Evolutionary conservation across 2,797 vertebrate genomes (phyloP).

Genomic region (Gymnopithys bicolor): DNA sequence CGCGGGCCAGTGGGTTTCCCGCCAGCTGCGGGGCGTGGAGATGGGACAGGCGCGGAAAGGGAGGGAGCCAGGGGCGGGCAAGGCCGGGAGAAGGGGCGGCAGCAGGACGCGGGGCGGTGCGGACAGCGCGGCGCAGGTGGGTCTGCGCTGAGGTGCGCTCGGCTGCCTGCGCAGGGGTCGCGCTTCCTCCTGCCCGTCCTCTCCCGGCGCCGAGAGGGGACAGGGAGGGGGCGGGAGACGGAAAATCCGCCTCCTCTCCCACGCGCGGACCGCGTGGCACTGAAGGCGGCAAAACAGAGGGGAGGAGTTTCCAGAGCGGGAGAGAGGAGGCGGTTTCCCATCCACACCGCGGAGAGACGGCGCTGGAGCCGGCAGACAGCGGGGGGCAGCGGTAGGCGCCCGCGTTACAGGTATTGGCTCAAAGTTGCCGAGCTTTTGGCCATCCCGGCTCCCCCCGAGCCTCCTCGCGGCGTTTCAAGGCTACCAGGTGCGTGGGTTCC

Average conservation of each 20-base stretch:
- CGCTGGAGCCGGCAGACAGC: not conserved
- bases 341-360: not conserved
- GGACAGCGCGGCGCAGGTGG: not conserved
- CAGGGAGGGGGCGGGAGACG: not conserved
- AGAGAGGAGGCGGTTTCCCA: not conserved
- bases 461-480: not conserved
- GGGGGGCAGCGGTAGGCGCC: not conserved
- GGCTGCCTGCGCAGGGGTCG: not conserved
- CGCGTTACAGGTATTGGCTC: not conserved
- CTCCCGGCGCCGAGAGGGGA: too few species aligned
- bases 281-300: not conserved
- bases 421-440: not conserved
- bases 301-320: not conserved
- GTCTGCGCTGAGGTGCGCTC: not conserved
- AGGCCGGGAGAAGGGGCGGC: accelerated
- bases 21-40: not conserved
- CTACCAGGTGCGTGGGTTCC: not conserved
- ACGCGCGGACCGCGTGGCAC: not conserved
- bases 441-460: not conserved
- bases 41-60: not conserved
- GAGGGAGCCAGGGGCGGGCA: not conserved
- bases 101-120: not conserved
- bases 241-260: not conserved
- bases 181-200: accelerated
- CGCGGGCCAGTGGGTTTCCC: not conserved